These are phyloP conservation scores for Anguilla megastoma DNA, from an alignment of 2,797 vertebrate genomes.

Conservation along the genomic window DNA sequence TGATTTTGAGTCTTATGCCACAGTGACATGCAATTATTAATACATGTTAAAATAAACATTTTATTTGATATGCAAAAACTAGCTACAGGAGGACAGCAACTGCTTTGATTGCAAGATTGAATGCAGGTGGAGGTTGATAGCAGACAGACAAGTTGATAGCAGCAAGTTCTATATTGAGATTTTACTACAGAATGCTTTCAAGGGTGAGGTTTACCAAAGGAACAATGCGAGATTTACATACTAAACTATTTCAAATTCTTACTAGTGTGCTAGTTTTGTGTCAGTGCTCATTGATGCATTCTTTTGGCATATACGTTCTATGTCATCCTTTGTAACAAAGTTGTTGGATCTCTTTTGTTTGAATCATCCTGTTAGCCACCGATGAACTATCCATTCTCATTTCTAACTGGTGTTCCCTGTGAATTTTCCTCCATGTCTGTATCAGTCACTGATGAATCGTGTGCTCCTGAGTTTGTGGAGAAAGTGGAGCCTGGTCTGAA, in stretches of 20 bases:
- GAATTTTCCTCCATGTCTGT: not conserved
- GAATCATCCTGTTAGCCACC: not conserved
- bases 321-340: not conserved
- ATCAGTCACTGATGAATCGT: slow-evolving; percentile 12
- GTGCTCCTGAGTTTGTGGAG: not conserved
- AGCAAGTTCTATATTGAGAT: not conserved
- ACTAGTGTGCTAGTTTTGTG: not conserved
- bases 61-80: too few relatives aligned
- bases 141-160: not conserved
- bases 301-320: not conserved
- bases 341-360: not conserved
- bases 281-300: not conserved
- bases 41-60: too few relatives aligned
- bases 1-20: not conserved
- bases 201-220: not conserved
- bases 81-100: not conserved
- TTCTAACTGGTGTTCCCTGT: not conserved
- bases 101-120: not conserved
- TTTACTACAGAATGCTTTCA: not conserved
- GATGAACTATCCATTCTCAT: not conserved
- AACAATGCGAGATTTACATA: not conserved
- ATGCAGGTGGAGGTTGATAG: not conserved
- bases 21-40: too few relatives aligned
- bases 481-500: not conserved
- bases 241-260: not conserved